Evolutionary conservation across 2,888 invertebrate species (phyloP).

Genomic region (Reticulitermes lucifugus): DNA sequence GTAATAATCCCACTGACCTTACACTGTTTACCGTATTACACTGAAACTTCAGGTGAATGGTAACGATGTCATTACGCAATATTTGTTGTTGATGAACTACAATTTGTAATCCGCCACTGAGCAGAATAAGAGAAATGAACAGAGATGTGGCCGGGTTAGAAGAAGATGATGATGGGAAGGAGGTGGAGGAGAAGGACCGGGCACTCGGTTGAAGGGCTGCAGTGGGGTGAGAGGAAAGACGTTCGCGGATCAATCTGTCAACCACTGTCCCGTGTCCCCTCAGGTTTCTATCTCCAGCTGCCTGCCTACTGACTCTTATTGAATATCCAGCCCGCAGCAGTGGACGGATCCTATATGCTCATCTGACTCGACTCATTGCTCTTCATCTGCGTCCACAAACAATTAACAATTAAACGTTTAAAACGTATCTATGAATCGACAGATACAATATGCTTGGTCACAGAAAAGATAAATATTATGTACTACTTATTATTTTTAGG

Average conservation of each 20-base stretch:
- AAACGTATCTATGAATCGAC: too few species aligned
- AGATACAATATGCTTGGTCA: too few species aligned
- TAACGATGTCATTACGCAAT: too few species aligned
- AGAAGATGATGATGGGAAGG: background rate
- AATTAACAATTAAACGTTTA: background rate
- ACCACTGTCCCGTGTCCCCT: constrained; percentile 34
- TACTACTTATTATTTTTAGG: too few species aligned
- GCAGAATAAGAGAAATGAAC: constrained; percentile 21
- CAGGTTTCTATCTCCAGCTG: background rate
- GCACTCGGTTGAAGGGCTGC: constrained; percentile 16
- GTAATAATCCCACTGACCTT: too few species aligned
- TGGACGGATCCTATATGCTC: too few species aligned
- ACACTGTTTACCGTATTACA: too few species aligned
- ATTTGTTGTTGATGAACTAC: too few species aligned
- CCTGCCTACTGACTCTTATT: constrained; percentile 16
- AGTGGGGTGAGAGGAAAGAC: background rate
- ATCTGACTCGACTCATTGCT: background rate
- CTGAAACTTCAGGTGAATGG: too few species aligned
- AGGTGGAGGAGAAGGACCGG: background rate
- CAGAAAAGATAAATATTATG: too few species aligned
- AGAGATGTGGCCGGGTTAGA: constrained; percentile 24
- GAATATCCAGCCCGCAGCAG: constrained; percentile 6
- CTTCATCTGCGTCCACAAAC: background rate
- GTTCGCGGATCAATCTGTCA: constrained; percentile 41
- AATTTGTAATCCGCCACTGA: constrained; percentile 18